Conservation (phyloP, 1,140 invertebrate species). For the Druon quercuslanigerum region DNA sequence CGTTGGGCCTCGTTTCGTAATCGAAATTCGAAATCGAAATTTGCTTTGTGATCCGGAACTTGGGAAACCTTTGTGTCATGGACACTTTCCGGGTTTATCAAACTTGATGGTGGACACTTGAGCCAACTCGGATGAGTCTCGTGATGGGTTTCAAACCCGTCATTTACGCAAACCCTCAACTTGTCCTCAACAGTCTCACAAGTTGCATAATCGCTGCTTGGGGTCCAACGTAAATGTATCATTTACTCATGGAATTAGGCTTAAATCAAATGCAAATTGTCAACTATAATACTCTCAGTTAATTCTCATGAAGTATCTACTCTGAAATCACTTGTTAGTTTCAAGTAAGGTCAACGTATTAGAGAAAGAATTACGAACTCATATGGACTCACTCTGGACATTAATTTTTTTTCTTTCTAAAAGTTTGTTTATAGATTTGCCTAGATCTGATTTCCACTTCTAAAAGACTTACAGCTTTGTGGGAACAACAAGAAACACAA, state of each 20-base stretch:
- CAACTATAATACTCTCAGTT: background rate
- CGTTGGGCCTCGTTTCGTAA: background rate
- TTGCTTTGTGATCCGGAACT: slow-evolving; percentile 38
- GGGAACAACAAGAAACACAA: no score
- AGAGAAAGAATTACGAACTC: no score
- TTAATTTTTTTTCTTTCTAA: no score
- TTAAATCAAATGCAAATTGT: slow-evolving; percentile 10
- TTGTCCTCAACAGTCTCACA: background rate
- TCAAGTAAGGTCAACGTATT: background rate
- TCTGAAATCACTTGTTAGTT: slow-evolving; percentile 1
- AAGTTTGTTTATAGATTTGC: no score
- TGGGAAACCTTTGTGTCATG: slow-evolving; percentile 44
- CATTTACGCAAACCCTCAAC: slow-evolving; percentile 24
- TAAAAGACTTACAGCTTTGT: no score
- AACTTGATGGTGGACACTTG: slow-evolving; percentile 35
- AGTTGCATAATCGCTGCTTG: slow-evolving; percentile 18
- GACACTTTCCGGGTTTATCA: slow-evolving; percentile 45
- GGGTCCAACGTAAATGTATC: slow-evolving; percentile 13
- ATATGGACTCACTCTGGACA: no score
- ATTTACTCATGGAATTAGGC: slow-evolving; percentile 16
- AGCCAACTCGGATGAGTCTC: slow-evolving; percentile 8
- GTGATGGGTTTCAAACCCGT: slow-evolving; percentile 23
- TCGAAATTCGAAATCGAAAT: background rate
- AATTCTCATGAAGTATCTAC: background rate
- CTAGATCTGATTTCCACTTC: no score